Conservation (phyloP, 1,140 invertebrate genomes). For the Calliopsis andreniformis region DNA sequence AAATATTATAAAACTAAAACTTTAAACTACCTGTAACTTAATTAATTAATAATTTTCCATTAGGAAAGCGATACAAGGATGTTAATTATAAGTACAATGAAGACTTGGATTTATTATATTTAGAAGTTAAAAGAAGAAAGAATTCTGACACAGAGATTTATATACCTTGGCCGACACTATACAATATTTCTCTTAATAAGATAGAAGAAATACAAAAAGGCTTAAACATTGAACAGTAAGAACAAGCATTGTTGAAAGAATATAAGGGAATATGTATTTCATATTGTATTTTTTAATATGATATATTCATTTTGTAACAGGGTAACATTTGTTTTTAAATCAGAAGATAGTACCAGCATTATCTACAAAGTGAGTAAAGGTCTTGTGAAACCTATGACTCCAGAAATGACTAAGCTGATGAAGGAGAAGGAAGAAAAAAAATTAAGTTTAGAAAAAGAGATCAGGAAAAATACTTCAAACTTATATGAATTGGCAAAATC, state of each 20-base stretch:
- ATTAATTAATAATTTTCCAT: constrained; percentile 33
- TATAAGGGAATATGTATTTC: neutral
- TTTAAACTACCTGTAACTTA: constrained; percentile 69
- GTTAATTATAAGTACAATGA: constrained; percentile 75
- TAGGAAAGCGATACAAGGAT: constrained; percentile 73
- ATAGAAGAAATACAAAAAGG: constrained; percentile 75
- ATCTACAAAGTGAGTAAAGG: constrained; percentile 74
- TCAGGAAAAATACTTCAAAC: constrained; percentile 72
- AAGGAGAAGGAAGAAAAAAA: constrained; percentile 71
- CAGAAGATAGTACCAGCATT: constrained; percentile 74
- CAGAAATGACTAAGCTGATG: constrained; percentile 67
- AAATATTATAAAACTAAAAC: constrained; percentile 36
- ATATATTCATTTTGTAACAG: constrained; percentile 62
- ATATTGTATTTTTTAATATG: neutral
- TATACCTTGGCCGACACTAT: constrained; percentile 70
- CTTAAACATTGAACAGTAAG: constrained; percentile 65
- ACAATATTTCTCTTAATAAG: constrained; percentile 70
- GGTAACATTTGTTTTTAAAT: constrained; percentile 77
- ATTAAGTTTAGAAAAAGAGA: constrained; percentile 70
- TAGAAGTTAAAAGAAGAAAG: constrained; percentile 71
- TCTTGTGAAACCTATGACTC: constrained; percentile 72
- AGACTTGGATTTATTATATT: constrained; percentile 72
- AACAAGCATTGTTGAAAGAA: neutral
- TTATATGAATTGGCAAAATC: constrained; percentile 76
- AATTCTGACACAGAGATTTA: constrained; percentile 70